phyloP scores from a whole-genome alignment of 2,888 invertebrate species.

The Drepana falcataria region DNA sequence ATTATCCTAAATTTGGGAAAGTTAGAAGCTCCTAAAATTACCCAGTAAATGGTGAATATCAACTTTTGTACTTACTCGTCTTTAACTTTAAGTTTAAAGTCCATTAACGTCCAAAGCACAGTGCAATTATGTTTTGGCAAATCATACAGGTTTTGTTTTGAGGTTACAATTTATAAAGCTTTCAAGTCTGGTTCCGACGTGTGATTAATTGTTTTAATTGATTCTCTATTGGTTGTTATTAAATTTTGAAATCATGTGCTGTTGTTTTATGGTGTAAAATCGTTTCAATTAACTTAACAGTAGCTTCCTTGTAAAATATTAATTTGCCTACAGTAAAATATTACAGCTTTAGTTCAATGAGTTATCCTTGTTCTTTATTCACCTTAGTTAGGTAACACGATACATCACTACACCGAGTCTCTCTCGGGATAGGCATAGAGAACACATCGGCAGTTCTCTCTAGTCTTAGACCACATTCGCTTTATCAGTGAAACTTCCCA shows the following conservation, averaged over 20 bases:
- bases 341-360: no score
- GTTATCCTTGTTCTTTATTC: no score
- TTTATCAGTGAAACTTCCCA: no score
- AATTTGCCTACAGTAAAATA: no score
- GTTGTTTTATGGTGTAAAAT: not conserved
- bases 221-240: slow-evolving; percentile 12
- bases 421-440: no score
- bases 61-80: slow-evolving; percentile 5
- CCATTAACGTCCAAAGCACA: not conserved
- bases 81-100: slow-evolving; percentile 18
- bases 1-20: slow-evolving; percentile 10
- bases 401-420: no score
- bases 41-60: not conserved
- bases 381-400: no score
- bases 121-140: slow-evolving; percentile 1
- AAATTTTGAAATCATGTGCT: slow-evolving; percentile 4
- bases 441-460: no score
- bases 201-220: slow-evolving; percentile 18
- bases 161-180: slow-evolving; percentile 35
- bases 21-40: not conserved
- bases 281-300: not conserved
- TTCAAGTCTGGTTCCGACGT: slow-evolving; percentile 38
- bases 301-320: no score
- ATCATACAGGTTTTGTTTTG: slow-evolving; percentile 26
- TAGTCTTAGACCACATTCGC: no score